Percentiles rank a stretch among this genome's conserved stretches.
Evolutionary conservation across 1,140 invertebrate species (phyloP).

Genomic region (Palaemon carinicauda): DNA sequence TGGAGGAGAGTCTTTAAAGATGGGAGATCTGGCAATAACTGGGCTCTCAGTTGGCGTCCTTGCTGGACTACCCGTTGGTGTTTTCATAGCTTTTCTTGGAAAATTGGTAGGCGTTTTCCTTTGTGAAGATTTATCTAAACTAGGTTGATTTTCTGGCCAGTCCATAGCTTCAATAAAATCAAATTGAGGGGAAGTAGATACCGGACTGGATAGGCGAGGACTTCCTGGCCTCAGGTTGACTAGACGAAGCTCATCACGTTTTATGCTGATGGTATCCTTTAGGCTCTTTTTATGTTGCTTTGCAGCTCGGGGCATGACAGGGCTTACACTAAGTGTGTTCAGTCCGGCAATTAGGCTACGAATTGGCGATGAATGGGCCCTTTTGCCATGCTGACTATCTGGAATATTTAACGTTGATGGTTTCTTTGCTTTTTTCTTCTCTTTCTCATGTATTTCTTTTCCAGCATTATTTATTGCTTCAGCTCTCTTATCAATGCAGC

Average conservation of each 20-base stretch:
- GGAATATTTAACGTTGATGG: not conserved
- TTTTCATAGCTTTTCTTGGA: not conserved
- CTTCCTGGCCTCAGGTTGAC: slow-evolving; percentile 30
- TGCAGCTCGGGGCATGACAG: not conserved
- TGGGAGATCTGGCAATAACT: too few species aligned
- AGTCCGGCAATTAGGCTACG: slow-evolving; percentile 15
- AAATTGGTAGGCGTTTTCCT: not conserved
- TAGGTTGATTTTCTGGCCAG: not conserved
- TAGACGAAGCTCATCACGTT: slow-evolving; percentile 12
- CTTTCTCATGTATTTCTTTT: not conserved
- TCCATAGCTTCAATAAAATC: slow-evolving; percentile 6
- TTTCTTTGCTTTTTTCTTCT: not conserved
- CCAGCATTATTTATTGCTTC: not conserved
- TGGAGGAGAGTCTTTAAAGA: not conserved
- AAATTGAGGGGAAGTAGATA: not conserved
- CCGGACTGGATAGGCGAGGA: not conserved
- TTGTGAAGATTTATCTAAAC: not conserved
- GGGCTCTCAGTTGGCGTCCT: too few species aligned
- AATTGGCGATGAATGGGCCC: not conserved
- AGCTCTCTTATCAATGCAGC: not conserved
- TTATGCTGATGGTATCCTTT: slow-evolving; percentile 20
- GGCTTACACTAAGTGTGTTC: slow-evolving; percentile 21
- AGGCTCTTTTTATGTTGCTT: not conserved
- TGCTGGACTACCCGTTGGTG: not conserved
- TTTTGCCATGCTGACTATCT: not conserved